Base-by-base conservation (phyloP, 2,888 invertebrate species). In the Aphodius granarius region DNA sequence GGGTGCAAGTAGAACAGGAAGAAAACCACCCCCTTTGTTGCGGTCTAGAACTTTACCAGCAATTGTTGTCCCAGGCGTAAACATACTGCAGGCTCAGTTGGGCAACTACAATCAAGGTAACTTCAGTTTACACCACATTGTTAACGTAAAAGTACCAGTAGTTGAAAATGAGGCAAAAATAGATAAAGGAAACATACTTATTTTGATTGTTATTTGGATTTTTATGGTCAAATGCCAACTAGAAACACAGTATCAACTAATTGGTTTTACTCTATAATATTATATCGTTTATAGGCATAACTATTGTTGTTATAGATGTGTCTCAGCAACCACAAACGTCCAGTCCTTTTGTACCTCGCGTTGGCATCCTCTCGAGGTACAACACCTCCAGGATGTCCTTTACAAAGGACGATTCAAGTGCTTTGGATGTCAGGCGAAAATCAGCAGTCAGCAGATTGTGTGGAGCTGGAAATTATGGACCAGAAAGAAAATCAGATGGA, bases 21-120 rank as follows among this genome's bases (percentile, higher is more conserved):
- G 89, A 64, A 88, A 88, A 78, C 88, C 89, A n/a, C 88, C 90
- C 63, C 95, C 96, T 0, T 88, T 96, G 78, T 88, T 96, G 80
- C 91, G 96, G 81, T 96, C 96, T 65, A 91, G 95, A 83, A 96
- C 96, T 5, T 88, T 96, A 76, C 96, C 96, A 65, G 95, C 96
- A 79, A 96, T 96, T 85, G 93, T 96, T 68, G 94, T 94, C 65
- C 96, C 96, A 0, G 95, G 95, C 73, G 91, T 96, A 83, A 93
- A 90, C 82, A 94, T 95, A 81, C 90, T 95, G 23, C 94, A 95
- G 80, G 93, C 95, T 75, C 94, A 95, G 88, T 91, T 95, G 81
- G 95, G 95, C 83, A 92, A 93, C 74, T 89, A 91, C 79, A 89
- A 91, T 83, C 88, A 88, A 86, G 90, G 90, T 89, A 82, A 68